phyloP scores from a whole-genome alignment of 2,113 vertebrate genomes.

The Corythoichthys haematopterus region DNA sequence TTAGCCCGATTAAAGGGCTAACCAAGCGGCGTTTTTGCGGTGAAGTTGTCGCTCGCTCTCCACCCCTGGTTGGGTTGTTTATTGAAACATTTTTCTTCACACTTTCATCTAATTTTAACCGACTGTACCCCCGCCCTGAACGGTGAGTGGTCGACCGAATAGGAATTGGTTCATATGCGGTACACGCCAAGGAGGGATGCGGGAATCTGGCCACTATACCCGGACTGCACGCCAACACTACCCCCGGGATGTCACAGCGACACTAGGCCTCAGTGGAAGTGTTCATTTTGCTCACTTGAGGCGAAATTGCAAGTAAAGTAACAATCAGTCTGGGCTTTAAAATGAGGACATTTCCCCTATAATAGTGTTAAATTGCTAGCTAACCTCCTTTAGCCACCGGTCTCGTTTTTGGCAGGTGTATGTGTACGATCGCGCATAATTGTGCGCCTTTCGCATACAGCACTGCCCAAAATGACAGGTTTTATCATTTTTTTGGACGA shows the following conservation, averaged over 20 bases:
- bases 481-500: background rate
- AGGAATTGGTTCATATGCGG: background rate
- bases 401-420: constrained; percentile 4
- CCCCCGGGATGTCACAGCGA: constrained; percentile 40
- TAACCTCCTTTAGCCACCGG: background rate
- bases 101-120: background rate
- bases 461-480: background rate
- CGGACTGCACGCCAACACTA: constrained; percentile 34
- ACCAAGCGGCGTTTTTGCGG: constrained; percentile 22
- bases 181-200: constrained; percentile 27
- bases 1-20: constrained; percentile 43
- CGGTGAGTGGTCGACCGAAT: background rate
- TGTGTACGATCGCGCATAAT: background rate
- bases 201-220: constrained; percentile 29
- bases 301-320: background rate
- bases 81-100: background rate
- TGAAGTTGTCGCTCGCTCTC: constrained; percentile 49
- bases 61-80: background rate
- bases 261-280: constrained; percentile 43
- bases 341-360: background rate
- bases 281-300: constrained; percentile 29
- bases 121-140: background rate
- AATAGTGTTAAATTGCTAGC: background rate
- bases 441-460: background rate
- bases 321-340: background rate